phyloP scores from a whole-genome alignment of 2,113 vertebrate genomes.

The Archilochus colubris region DNA sequence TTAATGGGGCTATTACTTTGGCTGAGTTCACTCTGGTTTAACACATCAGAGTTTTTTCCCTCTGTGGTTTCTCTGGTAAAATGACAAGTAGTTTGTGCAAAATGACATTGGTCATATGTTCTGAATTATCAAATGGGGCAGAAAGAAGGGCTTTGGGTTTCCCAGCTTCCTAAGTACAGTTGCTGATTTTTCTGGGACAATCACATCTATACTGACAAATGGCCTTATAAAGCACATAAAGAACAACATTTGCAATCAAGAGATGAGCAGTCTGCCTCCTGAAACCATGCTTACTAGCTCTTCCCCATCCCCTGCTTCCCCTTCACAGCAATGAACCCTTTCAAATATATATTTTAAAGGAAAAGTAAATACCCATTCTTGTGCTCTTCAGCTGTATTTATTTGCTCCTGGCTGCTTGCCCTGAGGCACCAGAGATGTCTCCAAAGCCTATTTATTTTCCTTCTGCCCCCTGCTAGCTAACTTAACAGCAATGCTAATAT shows the following conservation, averaged over 20 bases:
- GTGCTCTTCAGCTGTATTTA: conserved; percentile 61
- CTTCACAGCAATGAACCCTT: neutral
- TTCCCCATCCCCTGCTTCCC: neutral
- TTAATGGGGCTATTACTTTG: conserved; percentile 56
- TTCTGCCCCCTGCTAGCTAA: conserved; percentile 54
- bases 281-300: neutral
- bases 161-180: neutral
- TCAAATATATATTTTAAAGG: conserved; percentile 43
- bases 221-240: conserved; percentile 21
- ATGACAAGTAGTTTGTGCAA: neutral
- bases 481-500: conserved; percentile 34
- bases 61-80: conserved; percentile 27
- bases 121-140: conserved; percentile 1
- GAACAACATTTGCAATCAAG: neutral
- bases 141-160: conserved; percentile 24
- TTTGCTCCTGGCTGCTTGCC: conserved; percentile 60
- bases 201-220: conserved; percentile 33
- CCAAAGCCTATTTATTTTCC: conserved; percentile 64
- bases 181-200: conserved; percentile 35
- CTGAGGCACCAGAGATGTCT: conserved; percentile 29
- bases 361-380: conserved; percentile 63
- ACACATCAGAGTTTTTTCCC: neutral
- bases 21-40: conserved; percentile 44
- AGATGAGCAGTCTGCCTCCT: neutral
- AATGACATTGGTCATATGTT: conserved; percentile 43